phyloP scores from a whole-genome alignment of 2,888 invertebrate genomes.

The Ormyrus pomaceus region DNA sequence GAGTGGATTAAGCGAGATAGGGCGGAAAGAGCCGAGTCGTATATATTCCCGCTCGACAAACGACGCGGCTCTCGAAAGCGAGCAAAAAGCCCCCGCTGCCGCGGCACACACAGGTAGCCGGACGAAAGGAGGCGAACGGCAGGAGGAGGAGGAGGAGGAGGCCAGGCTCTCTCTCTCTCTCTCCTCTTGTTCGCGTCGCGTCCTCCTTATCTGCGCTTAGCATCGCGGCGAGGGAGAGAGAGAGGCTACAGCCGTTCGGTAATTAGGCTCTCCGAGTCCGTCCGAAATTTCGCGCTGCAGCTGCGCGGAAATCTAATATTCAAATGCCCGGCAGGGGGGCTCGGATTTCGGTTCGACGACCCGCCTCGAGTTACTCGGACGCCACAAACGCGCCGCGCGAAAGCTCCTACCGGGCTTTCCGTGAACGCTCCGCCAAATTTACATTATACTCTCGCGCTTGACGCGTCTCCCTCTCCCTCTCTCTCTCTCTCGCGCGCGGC shows the following conservation, averaged over 20 bases:
- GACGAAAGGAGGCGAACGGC: no score
- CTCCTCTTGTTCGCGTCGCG: no score
- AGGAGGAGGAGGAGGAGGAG: no score
- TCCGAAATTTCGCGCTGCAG: not conserved
- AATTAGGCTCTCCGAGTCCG: not conserved
- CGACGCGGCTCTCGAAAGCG: not conserved
- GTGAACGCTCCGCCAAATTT: conserved; percentile 10
- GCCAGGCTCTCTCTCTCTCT: no score
- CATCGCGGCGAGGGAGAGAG: not conserved
- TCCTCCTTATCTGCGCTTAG: no score
- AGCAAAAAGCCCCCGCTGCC: not conserved
- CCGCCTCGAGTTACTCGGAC: not conserved
- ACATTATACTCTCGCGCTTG: conserved; percentile 23
- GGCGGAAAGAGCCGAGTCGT: conserved; percentile 7
- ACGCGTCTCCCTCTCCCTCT: not conserved
- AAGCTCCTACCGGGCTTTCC: conserved; percentile 36
- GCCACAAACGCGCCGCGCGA: conserved; percentile 12
- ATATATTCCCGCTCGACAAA: not conserved
- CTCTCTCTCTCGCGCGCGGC: not conserved
- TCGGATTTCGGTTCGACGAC: conserved; percentile 51
- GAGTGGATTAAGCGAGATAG: conserved; percentile 31
- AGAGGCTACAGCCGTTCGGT: not conserved
- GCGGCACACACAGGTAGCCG: not conserved
- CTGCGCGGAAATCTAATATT: conserved; percentile 54
- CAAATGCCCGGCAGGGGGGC: conserved; percentile 28